phyloP scores from a whole-genome alignment of 2,888 invertebrate species.

The Thecophora atra region DNA sequence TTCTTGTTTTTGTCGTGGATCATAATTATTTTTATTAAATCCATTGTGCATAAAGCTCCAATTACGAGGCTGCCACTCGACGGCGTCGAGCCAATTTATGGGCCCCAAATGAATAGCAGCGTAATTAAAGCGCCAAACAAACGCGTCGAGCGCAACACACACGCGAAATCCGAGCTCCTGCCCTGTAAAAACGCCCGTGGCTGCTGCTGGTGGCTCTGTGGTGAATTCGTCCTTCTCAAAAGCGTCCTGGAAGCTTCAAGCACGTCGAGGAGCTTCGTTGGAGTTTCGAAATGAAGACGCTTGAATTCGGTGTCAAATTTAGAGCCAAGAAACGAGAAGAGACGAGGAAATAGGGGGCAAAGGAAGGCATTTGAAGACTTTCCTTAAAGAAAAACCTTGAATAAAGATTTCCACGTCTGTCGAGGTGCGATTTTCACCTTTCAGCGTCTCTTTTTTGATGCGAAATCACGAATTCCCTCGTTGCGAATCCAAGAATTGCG shows the following conservation, averaged over 20 bases:
- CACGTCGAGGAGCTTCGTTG: slow-evolving; percentile 27
- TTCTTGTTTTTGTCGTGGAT: neutral
- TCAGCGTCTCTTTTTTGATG: too few species aligned
- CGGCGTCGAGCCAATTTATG: slow-evolving; percentile 29
- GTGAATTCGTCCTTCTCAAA: too few species aligned
- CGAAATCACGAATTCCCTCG: too few species aligned
- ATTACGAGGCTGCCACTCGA: slow-evolving; percentile 9
- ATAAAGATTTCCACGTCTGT: too few species aligned
- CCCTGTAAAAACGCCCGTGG: neutral
- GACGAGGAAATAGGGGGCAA: too few species aligned
- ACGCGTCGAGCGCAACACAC: slow-evolving; percentile 5
- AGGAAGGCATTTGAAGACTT: too few species aligned
- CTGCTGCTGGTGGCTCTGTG: too few species aligned
- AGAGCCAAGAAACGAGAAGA: neutral
- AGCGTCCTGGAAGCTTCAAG: neutral
- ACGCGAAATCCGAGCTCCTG: neutral
- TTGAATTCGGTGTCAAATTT: neutral
- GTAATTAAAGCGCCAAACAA: slow-evolving; percentile 31
- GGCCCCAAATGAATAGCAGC: slow-evolving; percentile 34
- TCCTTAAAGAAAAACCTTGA: too few species aligned
- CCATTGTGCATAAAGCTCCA: slow-evolving; percentile 4
- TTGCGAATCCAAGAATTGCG: too few species aligned
- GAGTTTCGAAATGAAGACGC: neutral
- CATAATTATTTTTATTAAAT: slow-evolving; percentile 1
- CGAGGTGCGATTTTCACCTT: too few species aligned